Evolutionary conservation across 2,797 vertebrate genomes (phyloP), one percentile per base, ranked within the genome.

Genomic region (Micrastur ruficollis): DNA sequence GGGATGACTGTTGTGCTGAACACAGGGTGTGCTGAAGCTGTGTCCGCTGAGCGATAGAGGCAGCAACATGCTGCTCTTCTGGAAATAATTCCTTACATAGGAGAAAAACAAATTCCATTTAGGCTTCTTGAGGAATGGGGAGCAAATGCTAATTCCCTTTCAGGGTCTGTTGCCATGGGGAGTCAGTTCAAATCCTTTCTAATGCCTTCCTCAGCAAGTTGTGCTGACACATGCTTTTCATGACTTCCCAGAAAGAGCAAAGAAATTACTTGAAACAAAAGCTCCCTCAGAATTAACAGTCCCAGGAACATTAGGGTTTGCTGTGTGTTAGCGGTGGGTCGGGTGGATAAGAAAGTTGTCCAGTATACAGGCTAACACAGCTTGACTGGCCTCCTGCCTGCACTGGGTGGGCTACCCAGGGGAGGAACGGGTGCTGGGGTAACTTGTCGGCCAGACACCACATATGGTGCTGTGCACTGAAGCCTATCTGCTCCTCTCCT

Each of bases 81-180:
- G 81, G 81, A 81, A 90, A 55, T 25, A 72, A 72, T 34, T 88
- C 66, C 53, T 49, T 58, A 29, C 65, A 55, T 14, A n/a, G 46
- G 72, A 86, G 82, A 27, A 65, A 95, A 94, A 19, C 70, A 84
- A 82, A 96, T 93, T 93, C 95, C 89, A 26, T 50, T 52, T 75
- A 34, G 86, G 87, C 85, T 81, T 68, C 87, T 95, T 5, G 76
- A 96, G 95, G 93, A 96, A 88, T 66, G 73, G 89, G 87, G 85
- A 94, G 94, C 87, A 93, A 95, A 96, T 96, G 95, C 96, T 97
- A 96, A 97, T 97, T 97, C 91, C 70, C 55, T 96, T 96, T 94
- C 94, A 91, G 89, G 90, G 94, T 73, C 90, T 63, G 96, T 97
- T 97, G 96, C 96, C 95, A 95, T 95, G 96, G 96, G 96, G 42